These are phyloP conservation scores for Seira ritae DNA, from an alignment of 2,888 invertebrate genomes.

Conservation along the genomic window DNA sequence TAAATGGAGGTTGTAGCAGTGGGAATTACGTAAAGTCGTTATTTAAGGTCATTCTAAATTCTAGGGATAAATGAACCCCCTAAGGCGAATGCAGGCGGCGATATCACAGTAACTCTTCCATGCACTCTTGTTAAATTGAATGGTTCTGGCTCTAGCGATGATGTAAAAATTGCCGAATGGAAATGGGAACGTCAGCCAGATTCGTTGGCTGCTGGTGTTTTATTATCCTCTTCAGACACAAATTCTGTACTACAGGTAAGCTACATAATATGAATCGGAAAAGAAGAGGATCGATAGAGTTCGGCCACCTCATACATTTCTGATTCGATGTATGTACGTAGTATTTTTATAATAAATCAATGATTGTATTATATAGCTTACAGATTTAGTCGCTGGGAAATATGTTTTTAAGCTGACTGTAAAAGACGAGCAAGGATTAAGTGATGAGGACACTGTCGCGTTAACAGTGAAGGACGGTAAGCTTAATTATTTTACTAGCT, in stretches of 20 bases:
- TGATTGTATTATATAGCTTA: constrained; percentile 78
- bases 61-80: constrained; percentile 92
- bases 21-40: too few relatives aligned
- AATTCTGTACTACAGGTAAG: constrained; percentile 85
- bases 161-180: constrained; percentile 88
- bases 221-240: constrained; percentile 86
- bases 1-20: too few relatives aligned
- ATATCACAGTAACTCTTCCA: constrained; percentile 86
- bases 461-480: constrained; percentile 85
- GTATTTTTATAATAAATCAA: too few relatives aligned
- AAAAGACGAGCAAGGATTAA: constrained; percentile 91
- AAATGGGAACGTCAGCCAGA: constrained; percentile 89
- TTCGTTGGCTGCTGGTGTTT: constrained; percentile 87
- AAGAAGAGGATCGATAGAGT: too few relatives aligned
- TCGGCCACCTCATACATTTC: too few relatives aligned
- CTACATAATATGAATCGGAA: too few relatives aligned
- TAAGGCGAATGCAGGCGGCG: constrained; percentile 78
- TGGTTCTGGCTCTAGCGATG: constrained; percentile 87
- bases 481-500: not conserved
- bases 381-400: constrained; percentile 90
- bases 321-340: too few relatives aligned
- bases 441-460: constrained; percentile 88
- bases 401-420: constrained; percentile 94
- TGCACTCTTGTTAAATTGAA: constrained; percentile 87
- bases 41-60: constrained; percentile 60